Conservation (phyloP, 2,113 vertebrate genomes). For the Gymnorhina tibicen region DNA sequence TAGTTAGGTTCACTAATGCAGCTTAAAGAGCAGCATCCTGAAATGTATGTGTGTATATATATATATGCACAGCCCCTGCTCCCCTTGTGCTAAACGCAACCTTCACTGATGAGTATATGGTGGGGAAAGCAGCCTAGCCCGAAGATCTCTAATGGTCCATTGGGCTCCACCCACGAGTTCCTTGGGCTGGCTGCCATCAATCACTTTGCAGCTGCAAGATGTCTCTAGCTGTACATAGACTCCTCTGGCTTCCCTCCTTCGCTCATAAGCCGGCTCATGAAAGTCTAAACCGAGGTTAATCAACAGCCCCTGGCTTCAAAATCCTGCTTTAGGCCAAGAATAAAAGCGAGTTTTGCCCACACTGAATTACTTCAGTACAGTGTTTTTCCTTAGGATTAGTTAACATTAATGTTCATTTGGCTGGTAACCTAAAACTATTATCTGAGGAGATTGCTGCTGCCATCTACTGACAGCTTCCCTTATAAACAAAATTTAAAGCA, state of each 20-base stretch:
- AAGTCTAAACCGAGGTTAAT: background rate
- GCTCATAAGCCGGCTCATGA: background rate
- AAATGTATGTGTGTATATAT: fast-evolving
- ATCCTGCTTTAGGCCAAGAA: background rate
- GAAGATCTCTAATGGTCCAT: background rate
- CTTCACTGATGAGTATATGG: background rate
- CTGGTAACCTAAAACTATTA: background rate
- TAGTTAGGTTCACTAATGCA: too few relatives aligned
- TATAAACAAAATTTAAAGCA: background rate
- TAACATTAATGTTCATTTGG: background rate
- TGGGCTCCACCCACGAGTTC: background rate
- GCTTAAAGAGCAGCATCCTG: background rate
- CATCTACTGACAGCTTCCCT: slow-evolving; percentile 69
- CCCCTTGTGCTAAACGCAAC: background rate
- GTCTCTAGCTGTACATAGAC: background rate
- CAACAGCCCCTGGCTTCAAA: background rate
- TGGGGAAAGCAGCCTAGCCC: background rate
- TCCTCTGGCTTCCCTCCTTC: background rate
- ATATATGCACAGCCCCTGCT: background rate
- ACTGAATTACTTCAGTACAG: background rate
- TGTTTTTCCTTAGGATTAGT: background rate
- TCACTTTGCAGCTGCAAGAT: background rate
- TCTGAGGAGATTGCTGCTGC: slow-evolving; percentile 66
- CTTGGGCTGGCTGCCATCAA: background rate
- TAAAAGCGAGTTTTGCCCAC: background rate